Percentiles rank a stretch among this genome's conserved stretches.
Evolutionary conservation across 2,113 vertebrate species (phyloP).

Genomic region (Cygnus buccinator): DNA sequence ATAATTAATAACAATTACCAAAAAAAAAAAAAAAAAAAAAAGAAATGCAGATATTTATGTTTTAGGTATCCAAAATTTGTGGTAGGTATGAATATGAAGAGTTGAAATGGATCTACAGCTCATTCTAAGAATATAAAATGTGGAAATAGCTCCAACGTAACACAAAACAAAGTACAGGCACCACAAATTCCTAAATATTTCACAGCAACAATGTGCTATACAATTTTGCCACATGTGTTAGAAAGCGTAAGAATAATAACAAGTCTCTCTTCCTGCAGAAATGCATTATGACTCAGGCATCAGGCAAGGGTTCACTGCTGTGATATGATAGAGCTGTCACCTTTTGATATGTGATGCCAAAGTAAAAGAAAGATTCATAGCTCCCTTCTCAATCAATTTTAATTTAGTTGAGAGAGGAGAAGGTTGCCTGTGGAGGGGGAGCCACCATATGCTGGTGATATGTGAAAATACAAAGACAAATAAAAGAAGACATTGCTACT

Average conservation of each 20-base stretch:
- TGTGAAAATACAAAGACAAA: background rate
- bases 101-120: background rate
- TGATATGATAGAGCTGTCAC: background rate
- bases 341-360: background rate
- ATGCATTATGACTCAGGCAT: background rate
- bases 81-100: background rate
- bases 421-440: background rate
- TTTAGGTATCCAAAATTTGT: background rate
- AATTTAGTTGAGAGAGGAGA: background rate
- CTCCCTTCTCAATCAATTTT: slow-evolving; percentile 11
- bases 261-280: background rate
- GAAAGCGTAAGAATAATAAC: background rate
- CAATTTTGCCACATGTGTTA: background rate
- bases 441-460: background rate
- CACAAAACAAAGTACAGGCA: background rate
- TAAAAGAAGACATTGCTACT: background rate
- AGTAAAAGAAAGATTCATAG: background rate
- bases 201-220: background rate
- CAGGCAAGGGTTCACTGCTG: background rate
- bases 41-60: background rate
- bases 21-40: background rate
- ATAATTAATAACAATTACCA: background rate
- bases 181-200: background rate
- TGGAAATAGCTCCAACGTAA: background rate
- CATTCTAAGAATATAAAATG: background rate